Conservation (phyloP, 2,888 invertebrate genomes). For the Tupiocoris notatus region DNA sequence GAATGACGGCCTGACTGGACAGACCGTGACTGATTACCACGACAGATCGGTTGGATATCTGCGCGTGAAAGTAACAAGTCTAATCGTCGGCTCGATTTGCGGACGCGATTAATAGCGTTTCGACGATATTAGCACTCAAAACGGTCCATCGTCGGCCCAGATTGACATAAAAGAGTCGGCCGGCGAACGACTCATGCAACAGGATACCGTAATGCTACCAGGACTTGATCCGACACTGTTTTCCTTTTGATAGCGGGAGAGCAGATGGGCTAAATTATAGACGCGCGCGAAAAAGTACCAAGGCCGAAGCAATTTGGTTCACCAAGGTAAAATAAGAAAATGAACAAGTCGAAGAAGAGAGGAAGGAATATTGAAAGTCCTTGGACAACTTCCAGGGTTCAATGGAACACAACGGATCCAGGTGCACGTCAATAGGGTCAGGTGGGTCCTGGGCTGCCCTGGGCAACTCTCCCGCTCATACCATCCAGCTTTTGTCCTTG, state of each 20-base stretch:
- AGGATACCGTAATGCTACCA: too few relatives aligned
- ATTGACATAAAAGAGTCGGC: too few relatives aligned
- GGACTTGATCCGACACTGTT: not conserved
- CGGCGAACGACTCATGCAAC: too few relatives aligned
- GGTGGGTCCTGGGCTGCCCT: not conserved
- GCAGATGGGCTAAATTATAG: not conserved
- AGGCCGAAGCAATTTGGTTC: not conserved
- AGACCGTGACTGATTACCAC: too few relatives aligned
- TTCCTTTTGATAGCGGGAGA: not conserved
- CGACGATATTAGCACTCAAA: too few relatives aligned
- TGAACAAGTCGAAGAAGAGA: not conserved
- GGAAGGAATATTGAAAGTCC: not conserved
- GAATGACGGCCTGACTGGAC: too few relatives aligned
- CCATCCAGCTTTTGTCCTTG: not conserved
- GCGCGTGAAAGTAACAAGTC: too few relatives aligned
- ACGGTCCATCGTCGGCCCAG: too few relatives aligned
- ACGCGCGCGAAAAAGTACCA: not conserved
- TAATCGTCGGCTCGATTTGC: too few relatives aligned
- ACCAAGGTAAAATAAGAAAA: too few relatives aligned
- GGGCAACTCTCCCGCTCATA: not conserved
- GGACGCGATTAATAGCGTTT: too few relatives aligned
- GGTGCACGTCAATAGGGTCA: not conserved
- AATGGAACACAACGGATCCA: not conserved
- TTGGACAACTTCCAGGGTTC: not conserved
- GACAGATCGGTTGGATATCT: too few relatives aligned